Base-by-base conservation (phyloP, 2,797 vertebrate genomes). In the Staurois parvus region DNA sequence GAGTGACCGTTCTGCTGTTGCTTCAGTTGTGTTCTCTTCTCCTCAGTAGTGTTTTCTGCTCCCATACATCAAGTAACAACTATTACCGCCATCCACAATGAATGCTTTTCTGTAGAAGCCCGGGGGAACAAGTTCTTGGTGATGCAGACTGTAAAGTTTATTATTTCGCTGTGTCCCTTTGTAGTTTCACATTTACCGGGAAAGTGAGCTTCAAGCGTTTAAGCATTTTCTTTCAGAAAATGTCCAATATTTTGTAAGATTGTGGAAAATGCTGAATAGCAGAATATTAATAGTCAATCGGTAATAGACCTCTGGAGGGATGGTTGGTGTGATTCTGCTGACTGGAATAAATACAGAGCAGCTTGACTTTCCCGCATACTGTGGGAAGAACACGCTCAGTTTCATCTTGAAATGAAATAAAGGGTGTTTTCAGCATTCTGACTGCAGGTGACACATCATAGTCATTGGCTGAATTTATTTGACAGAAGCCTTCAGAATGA, bases 381-480 rank as follows among this genome's bases (percentile, higher is more conserved):
- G n/a, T 52, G 59, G 77, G 56, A 85, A 34, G 72, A 85, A 81
- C 70, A 81, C 66, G 17, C 62, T 85, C 59, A 56, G 52, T 85
- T 85, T 85, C 30, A 68, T 69, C 84, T 81, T 69, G 78, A 74
- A 75, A 75, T 68, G 70, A n/a, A 72, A 42, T 72, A 73, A 64
- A 30, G 72, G 64, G 66, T n/a, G 64, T 76, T 59, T 76, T 81
- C 45, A 62, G 72, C 77, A 81, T 80, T 76, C 56, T 17, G 42
- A 59, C 78, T 40, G 78, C 84, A 85, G 84, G 84, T 85, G 84
- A 81, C 79, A 70, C 26, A 15, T 81, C 64, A 69, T 70, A 81
- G 72, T 56, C 72, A 62, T 69, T 69, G 32, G 66, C 72, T 81
- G n/a, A 34, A 76, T 81, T 79, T 76, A 76, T 75, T 70, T 76